These are phyloP conservation scores for Ptyas mucosa DNA, from an alignment of 2,113 vertebrate genomes.

Conservation along the genomic window DNA sequence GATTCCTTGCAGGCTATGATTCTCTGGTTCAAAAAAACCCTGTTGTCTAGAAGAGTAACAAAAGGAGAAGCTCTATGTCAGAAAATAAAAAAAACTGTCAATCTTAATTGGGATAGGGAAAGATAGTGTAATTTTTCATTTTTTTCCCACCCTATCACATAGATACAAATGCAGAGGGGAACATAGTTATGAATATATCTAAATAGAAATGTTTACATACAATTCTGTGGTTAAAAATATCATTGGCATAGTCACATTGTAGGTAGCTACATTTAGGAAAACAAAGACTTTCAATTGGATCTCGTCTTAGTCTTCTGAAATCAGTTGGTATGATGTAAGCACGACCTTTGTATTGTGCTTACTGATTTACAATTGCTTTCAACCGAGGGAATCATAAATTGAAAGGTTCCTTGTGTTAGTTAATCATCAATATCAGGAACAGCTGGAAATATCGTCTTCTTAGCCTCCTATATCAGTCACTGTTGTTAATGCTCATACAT, in stretches of 20 bases:
- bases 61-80: background rate
- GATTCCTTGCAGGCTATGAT: background rate
- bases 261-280: background rate
- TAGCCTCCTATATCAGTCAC: background rate
- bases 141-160: background rate
- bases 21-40: background rate
- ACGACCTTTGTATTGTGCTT: background rate
- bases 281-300: background rate
- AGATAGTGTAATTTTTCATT: background rate
- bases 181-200: background rate
- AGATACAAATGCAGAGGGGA: background rate
- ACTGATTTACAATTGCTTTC: background rate
- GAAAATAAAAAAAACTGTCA: background rate
- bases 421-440: background rate
- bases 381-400: background rate
- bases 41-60: background rate
- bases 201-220: background rate
- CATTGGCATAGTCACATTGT: background rate
- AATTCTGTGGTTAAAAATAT: background rate
- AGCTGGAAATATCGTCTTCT: background rate
- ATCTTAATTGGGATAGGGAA: background rate
- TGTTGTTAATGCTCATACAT: background rate
- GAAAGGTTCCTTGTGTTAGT: background rate
- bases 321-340: background rate
- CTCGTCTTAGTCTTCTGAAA: background rate